A percentile compares a stretch with the other conserved stretches of the same genome.
Conservation (phyloP, 2,113 vertebrate species). For the Hoplias malabaricus region DNA sequence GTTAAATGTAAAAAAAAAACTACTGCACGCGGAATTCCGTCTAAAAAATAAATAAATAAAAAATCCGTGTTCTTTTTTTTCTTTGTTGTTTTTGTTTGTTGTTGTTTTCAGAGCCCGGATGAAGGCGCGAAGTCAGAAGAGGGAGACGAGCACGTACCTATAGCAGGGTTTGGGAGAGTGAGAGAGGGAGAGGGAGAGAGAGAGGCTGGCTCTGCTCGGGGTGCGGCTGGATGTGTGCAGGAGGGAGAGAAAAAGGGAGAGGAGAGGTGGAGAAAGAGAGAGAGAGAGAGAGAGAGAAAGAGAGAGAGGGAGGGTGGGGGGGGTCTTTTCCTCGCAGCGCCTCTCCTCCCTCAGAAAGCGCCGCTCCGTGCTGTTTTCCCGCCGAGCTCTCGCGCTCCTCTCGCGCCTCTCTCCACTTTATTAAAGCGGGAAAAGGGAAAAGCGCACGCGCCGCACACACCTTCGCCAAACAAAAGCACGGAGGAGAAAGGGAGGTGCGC, state of each 20-base stretch:
- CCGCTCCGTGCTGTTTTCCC: constrained; percentile 79
- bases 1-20: not conserved
- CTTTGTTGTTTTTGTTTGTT: constrained; percentile 6
- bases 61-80: too few species aligned
- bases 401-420: constrained; percentile 63
- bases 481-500: constrained; percentile 52
- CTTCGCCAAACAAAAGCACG: constrained; percentile 65
- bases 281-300: not conserved
- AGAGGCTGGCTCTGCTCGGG: constrained; percentile 69
- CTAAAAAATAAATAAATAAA: too few species aligned
- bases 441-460: constrained; percentile 70
- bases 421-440: too few species aligned
- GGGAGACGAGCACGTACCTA: constrained; percentile 71
- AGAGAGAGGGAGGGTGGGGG: not conserved
- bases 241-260: not conserved
- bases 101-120: too few species aligned
- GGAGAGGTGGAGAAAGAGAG: not conserved
- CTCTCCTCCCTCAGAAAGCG: constrained; percentile 78
- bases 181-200: constrained; percentile 66
- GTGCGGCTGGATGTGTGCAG: constrained; percentile 66
- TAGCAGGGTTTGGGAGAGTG: constrained; percentile 67
- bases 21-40: constrained; percentile 56
- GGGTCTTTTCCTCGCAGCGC: constrained; percentile 79
- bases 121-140: not conserved
- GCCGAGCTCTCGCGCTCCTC: constrained; percentile 76